Evolutionary conservation across 2,797 vertebrate genomes (phyloP).

Genomic region (Brachyalestes nurse): DNA sequence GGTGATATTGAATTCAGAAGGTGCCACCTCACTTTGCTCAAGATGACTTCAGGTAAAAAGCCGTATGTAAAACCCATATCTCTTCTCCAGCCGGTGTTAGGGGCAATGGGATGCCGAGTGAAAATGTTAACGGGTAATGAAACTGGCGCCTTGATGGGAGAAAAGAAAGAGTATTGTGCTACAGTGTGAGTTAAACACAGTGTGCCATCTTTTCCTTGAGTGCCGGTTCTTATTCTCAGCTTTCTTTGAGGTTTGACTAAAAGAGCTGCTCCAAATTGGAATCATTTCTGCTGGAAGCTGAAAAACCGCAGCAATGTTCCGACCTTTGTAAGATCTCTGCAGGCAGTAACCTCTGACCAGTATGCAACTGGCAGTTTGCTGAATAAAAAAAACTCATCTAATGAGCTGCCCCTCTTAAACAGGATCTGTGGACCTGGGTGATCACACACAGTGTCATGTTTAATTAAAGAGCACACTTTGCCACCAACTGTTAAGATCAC

Average conservation of each 20-base stretch:
- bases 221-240: neutral
- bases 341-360: slow-evolving; percentile 32
- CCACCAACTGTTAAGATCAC: neutral
- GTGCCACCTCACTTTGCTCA: too few relatives aligned
- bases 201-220: neutral
- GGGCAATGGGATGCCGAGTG: too few relatives aligned
- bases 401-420: neutral
- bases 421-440: neutral
- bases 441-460: neutral
- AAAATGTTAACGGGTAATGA: neutral
- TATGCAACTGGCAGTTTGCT: neutral
- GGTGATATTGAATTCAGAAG: neutral
- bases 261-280: slow-evolving; percentile 8
- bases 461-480: neutral
- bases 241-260: neutral
- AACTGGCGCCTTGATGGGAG: neutral
- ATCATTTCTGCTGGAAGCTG: slow-evolving; percentile 11
- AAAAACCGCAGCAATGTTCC: slow-evolving; percentile 7
- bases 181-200: neutral
- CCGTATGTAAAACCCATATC: neutral
- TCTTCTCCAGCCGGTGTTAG: neutral
- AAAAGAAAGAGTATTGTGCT: neutral
- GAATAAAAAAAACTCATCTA: neutral
- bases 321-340: slow-evolving; percentile 13
- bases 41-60: neutral